Evolutionary conservation across 1,140 invertebrate genomes (phyloP).

Genomic region (Ceratosolen fusciceps): DNA sequence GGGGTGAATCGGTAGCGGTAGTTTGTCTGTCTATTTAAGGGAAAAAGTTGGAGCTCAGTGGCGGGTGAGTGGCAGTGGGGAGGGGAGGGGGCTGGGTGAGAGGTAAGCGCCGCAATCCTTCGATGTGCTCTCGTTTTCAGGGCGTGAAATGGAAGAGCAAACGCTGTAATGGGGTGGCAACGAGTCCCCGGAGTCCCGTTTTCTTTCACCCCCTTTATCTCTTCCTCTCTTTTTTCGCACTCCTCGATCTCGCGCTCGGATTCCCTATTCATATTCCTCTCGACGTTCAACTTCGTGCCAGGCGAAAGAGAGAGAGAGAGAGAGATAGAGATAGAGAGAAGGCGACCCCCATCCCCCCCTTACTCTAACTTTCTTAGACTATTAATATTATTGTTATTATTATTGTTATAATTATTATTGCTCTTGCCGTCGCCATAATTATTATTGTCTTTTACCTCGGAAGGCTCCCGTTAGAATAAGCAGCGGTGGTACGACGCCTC

Average conservation of each 20-base stretch:
- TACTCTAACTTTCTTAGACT: no score
- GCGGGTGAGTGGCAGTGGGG: no score
- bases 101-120: constrained; percentile 16
- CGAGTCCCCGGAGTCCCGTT: constrained; percentile 68
- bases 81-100: neutral
- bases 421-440: no score
- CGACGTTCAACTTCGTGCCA: constrained; percentile 42
- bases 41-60: constrained; percentile 36
- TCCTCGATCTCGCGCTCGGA: constrained; percentile 21
- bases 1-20: no score
- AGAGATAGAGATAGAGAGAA: neutral
- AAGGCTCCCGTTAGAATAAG: neutral
- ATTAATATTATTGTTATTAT: no score
- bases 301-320: neutral
- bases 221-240: constrained; percentile 40
- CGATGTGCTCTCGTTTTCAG: constrained; percentile 4
- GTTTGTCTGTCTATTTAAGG: constrained; percentile 47
- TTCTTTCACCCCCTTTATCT: constrained; percentile 50
- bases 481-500: neutral
- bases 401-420: no score
- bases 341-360: neutral
- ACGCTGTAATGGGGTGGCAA: constrained; percentile 69
- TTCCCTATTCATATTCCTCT: constrained; percentile 58
- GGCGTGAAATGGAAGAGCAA: constrained; percentile 59
- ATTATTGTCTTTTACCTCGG: neutral